Percentiles rank a stretch among this genome's conserved stretches.
phyloP scores from a whole-genome alignment of 37 sponge, comb jelly and placozoan species.

The Spongilla lacustris region DNA sequence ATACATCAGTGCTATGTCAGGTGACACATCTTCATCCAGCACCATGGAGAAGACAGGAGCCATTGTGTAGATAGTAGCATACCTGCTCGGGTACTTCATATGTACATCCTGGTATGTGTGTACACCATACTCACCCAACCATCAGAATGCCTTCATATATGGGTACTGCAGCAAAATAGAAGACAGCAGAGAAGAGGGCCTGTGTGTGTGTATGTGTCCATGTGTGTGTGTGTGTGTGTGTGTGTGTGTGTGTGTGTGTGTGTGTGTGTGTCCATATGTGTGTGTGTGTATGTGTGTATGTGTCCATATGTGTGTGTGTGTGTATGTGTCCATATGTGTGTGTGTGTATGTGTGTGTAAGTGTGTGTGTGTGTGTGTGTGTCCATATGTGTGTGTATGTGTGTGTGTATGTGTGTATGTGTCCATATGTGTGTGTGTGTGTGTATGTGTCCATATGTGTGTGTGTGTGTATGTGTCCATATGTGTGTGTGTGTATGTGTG shows the following conservation, averaged over 20 bases:
- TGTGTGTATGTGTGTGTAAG: background rate
- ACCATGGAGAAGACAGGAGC: constrained; percentile 93
- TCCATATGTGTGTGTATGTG: background rate
- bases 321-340: background rate
- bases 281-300: too few species aligned
- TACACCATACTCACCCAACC: constrained; percentile 84
- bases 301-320: too few species aligned
- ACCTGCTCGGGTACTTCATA: too few species aligned
- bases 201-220: constrained; percentile 1
- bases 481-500: background rate
- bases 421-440: too few species aligned
- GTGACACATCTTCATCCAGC: constrained; percentile 90
- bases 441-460: background rate
- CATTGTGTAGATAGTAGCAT: constrained; percentile 94
- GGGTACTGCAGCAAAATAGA: constrained; percentile 92
- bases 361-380: background rate
- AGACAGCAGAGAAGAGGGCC: constrained; percentile 90
- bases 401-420: too few species aligned
- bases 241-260: background rate
- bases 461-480: background rate
- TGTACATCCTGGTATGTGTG: too few species aligned
- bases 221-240: too few species aligned
- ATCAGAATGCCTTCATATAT: constrained; percentile 93
- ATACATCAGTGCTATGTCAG: constrained; percentile 85
- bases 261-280: background rate